Evolutionary conservation across 2,113 vertebrate species (phyloP), one percentile per base, ranked within the genome.

Genomic region (Podilymbus podiceps): DNA sequence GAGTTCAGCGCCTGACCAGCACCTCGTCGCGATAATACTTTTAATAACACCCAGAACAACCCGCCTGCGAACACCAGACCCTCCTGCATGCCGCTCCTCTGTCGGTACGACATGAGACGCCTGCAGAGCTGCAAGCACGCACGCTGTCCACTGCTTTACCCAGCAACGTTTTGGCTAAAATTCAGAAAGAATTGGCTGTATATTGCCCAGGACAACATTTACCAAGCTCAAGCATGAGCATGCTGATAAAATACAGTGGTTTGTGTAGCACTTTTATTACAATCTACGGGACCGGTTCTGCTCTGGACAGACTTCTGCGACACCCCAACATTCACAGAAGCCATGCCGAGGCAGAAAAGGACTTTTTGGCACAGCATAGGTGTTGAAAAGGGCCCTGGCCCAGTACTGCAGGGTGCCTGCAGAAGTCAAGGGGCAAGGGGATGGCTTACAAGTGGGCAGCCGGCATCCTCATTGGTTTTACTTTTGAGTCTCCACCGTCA

Each of bases 211-310:
- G 50, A 86, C 11, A 18, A 35, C 22, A 18, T n/a, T 84, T 3
- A 19, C 24, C 20, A 2, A 53, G 75, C 22, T 75, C 11, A 6
- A 63, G 55, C 5, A 4, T 4, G 13, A 23, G 33, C 0, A 0
- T 3, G 0, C 6, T 58, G 28, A 64, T 23, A 21, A 63, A 68
- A 83, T 3, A 30, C 1, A 0, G 40, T 4, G 12, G 16, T 60
- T 30, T 84, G 52, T 4, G 5, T 11, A 23, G 35, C 5, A 7
- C 47, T 5, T 46, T 17, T 14, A 28, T 49, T 6, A 24, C 21
- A 30, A 67, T 67, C 38, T 47, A 33, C 1, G 9, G 56, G 15
- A 22, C n/a, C 58, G 33, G 14, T 6, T 44, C 59, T 42, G 71
- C 74, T 67, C 86, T 21, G 22, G 67, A 68, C 21, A n/a, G 31